phyloP scores from a whole-genome alignment of 2,113 vertebrate genomes.

The Meles meles region DNA sequence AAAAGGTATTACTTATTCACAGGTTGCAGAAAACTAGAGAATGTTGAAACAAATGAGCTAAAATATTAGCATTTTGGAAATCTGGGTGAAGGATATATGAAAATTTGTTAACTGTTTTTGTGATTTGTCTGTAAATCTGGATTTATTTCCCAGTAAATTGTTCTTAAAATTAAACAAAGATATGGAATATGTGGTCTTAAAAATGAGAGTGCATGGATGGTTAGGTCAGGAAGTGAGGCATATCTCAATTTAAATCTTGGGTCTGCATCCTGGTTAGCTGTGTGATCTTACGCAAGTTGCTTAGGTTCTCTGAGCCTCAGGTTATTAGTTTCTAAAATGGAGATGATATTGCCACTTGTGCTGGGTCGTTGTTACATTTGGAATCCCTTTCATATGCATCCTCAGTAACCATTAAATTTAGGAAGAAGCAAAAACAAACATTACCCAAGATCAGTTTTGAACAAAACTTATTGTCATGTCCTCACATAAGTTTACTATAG shows the following conservation, averaged over 20 bases:
- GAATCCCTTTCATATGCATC: background rate
- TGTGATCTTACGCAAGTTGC: background rate
- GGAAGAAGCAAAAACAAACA: background rate
- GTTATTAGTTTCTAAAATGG: background rate
- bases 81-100: background rate
- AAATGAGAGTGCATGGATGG: background rate
- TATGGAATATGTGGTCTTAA: background rate
- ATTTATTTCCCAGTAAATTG: constrained; percentile 9
- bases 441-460: background rate
- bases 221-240: background rate
- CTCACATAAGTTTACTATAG: background rate
- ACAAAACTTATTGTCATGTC: background rate
- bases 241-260: background rate
- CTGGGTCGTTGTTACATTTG: background rate
- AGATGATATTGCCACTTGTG: background rate
- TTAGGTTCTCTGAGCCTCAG: background rate
- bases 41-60: background rate
- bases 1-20: background rate
- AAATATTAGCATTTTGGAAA: background rate
- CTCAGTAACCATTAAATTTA: background rate
- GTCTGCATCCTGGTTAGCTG: background rate
- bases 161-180: background rate
- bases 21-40: background rate
- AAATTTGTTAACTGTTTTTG: background rate
- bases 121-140: background rate